A percentile compares a stretch with the other conserved stretches of the same genome.
phyloP scores from a whole-genome alignment of 1,140 invertebrate species.

The Sweltsa coloradensis region DNA sequence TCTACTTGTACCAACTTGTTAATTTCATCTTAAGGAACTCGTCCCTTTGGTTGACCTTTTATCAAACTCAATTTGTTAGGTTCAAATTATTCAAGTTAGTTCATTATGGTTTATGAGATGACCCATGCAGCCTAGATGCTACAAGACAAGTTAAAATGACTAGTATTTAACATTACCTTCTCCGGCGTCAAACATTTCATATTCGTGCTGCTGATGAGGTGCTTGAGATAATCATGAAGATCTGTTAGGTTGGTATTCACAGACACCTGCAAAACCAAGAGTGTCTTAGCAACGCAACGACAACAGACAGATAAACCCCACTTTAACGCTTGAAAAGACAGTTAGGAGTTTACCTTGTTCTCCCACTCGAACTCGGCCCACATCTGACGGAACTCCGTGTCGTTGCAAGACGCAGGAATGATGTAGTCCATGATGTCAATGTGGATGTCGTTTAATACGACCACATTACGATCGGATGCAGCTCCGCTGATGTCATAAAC shows the following conservation, averaged over 20 bases:
- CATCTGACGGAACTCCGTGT: constrained; percentile 95
- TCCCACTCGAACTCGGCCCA: constrained; percentile 99
- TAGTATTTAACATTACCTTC: constrained; percentile 49
- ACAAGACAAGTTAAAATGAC: too few species aligned
- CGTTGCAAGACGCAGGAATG: constrained; percentile 88
- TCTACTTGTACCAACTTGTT: too few species aligned
- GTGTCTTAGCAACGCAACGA: neutral
- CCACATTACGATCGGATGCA: constrained; percentile 87
- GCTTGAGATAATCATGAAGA: constrained; percentile 83
- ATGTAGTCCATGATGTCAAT: constrained; percentile 99
- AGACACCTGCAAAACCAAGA: constrained; percentile 47
- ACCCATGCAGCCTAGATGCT: too few species aligned
- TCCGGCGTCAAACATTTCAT: constrained; percentile 98
- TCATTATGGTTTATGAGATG: too few species aligned
- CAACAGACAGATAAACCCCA: neutral
- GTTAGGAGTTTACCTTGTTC: constrained; percentile 66
- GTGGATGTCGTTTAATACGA: constrained; percentile 97
- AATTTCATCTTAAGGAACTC: too few species aligned
- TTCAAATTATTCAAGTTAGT: too few species aligned
- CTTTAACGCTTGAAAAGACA: neutral
- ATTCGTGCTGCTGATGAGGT: constrained; percentile 90
- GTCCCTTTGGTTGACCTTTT: too few species aligned
- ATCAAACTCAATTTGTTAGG: too few species aligned
- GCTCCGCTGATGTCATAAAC: constrained; percentile 94
- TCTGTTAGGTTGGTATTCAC: constrained; percentile 93